Conservation (phyloP, 2,797 vertebrate genomes). For the Sebastes minor region DNA sequence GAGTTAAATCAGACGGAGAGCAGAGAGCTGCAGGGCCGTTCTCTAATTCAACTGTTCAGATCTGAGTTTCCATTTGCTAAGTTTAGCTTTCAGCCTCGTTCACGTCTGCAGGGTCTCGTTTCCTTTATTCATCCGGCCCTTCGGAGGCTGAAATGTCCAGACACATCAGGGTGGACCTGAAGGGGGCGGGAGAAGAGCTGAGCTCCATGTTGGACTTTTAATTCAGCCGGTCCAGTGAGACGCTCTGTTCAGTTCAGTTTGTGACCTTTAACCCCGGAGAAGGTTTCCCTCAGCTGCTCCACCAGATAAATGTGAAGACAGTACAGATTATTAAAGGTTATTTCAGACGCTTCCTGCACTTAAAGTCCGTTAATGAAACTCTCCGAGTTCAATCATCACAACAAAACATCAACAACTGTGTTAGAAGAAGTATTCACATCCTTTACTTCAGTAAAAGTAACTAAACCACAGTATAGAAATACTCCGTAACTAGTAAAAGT, state of each 20-base stretch:
- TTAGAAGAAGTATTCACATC: too few relatives aligned
- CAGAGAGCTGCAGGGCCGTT: slow-evolving; percentile 13
- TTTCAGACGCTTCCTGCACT: too few relatives aligned
- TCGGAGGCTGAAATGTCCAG: slow-evolving; percentile 22
- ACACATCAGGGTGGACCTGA: slow-evolving; percentile 9
- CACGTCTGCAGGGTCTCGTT: not conserved
- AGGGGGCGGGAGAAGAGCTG: not conserved
- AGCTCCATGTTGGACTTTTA: not conserved
- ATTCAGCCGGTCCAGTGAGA: too few relatives aligned
- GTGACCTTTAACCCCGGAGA: not conserved
- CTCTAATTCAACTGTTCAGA: slow-evolving; percentile 12
- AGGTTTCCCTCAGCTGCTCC: not conserved
- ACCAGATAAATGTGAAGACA: not conserved
- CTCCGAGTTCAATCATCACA: not conserved
- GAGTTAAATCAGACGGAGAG: slow-evolving; percentile 41
- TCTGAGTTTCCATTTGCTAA: slow-evolving; percentile 32
- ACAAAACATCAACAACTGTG: too few relatives aligned
- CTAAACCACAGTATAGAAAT: too few relatives aligned
- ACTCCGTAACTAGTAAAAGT: too few relatives aligned
- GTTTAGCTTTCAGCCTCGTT: slow-evolving; percentile 38
- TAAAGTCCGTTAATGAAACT: not conserved
- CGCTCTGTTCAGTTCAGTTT: not conserved
- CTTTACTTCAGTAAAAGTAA: too few relatives aligned
- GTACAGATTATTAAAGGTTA: too few relatives aligned
- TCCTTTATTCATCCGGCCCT: not conserved